These are phyloP conservation scores for Zootoca vivipara DNA, from an alignment of 2,113 vertebrate genomes.

Conservation along the genomic window DNA sequence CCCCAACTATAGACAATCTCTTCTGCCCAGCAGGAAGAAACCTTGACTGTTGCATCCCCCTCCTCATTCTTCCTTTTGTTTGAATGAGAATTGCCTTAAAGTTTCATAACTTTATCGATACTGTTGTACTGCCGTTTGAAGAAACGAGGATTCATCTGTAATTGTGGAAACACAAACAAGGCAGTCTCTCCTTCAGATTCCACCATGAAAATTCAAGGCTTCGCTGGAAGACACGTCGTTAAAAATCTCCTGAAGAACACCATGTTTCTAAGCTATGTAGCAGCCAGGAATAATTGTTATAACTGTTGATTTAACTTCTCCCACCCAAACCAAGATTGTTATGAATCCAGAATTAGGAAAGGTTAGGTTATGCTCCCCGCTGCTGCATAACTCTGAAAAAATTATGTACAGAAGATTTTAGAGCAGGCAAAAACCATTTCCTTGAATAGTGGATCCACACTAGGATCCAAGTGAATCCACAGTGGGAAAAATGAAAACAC, in stretches of 20 bases:
- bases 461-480: constrained; percentile 12
- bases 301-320: not conserved
- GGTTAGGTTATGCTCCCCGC: not conserved
- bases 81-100: constrained; percentile 70
- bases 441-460: not conserved
- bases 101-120: constrained; percentile 65
- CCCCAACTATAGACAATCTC: constrained; percentile 61
- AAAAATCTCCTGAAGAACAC: constrained; percentile 43
- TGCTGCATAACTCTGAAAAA: not conserved
- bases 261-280: not conserved
- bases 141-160: constrained; percentile 59
- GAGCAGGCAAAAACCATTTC: not conserved
- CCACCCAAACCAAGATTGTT: not conserved
- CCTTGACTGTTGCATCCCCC: constrained; percentile 53
- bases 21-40: constrained; percentile 68
- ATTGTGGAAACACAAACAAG: constrained; percentile 48
- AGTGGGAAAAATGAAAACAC: constrained; percentile 27
- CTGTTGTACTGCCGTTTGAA: constrained; percentile 54
- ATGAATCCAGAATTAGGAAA: not conserved
- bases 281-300: constrained; percentile 35
- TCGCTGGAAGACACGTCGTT: constrained; percentile 36
- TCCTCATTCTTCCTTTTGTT: constrained; percentile 56
- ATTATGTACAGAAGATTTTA: not conserved
- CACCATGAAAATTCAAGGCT: constrained; percentile 58
- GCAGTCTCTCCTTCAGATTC: constrained; percentile 50